Base-by-base conservation (phyloP, 2,797 vertebrate genomes). In the Eospalax fontanierii region DNA sequence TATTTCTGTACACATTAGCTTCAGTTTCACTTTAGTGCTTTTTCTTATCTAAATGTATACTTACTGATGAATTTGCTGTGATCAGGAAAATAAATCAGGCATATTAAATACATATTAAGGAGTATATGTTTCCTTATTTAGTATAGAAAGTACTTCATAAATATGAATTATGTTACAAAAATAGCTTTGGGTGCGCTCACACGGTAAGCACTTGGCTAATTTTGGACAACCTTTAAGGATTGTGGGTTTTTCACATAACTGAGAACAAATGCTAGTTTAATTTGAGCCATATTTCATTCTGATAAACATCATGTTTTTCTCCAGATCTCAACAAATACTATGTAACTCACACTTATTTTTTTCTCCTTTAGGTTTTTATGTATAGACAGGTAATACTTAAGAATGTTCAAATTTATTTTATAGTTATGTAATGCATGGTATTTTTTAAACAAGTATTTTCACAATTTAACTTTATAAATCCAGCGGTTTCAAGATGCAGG, bases 111-210 rank as follows among this genome's bases (percentile, higher is more conserved):
- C 98, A 98, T 98, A 98, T 98, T 98, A 98, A 98, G 98, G 98
- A 98, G 98, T 99, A 99, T 98, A 98, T 98, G 98, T 97, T 97
- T 98, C 98, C 97, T 98, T 98, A 99, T 99, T 99, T 99, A 99
- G 99, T 99, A 99, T 99, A 99, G 99, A 99, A 99, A 99, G 99
- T 99, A 99, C 99, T 99, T 99, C 99, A 99, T 99, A 99, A 99
- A 99, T 99, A 99, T 99, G 99, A 99, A 99, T 99, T 99, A 99
- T 99, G 99, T 99, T 99, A 99, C 99, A 99, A 99, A 99, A 99
- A 99, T 99, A 99, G 99, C 99, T 99, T 99, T 99, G 99, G 99
- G 98, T 99, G 99, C 99, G 99, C 99, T 99, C 99, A 99, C 99
- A 99, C 98, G 99, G 99, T 99, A 99, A 99, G 99, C 99, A 99